A percentile compares a stretch with the other conserved stretches of the same genome.
phyloP scores from a whole-genome alignment of 2,888 invertebrate genomes.

The Cerastis leucographa region DNA sequence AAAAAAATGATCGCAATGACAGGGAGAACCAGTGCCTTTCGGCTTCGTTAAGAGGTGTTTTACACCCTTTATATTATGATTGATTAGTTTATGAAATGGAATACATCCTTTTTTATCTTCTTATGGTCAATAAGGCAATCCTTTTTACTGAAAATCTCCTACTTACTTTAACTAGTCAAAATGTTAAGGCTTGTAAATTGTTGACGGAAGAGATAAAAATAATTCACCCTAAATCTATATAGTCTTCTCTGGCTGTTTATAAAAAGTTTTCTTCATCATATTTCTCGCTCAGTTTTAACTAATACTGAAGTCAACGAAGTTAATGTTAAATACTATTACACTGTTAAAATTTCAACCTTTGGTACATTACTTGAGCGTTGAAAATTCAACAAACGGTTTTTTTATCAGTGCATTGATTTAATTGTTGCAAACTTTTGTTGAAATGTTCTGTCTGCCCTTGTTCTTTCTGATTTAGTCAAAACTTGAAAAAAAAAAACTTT shows the following conservation, averaged over 20 bases:
- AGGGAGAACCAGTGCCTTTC: too few species aligned
- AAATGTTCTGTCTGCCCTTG: too few species aligned
- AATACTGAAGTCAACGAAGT: not conserved
- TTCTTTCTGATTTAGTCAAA: not conserved
- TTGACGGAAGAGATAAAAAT: not conserved
- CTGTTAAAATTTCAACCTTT: not conserved
- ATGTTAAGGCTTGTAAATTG: not conserved
- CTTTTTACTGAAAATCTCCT: not conserved
- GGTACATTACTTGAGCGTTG: not conserved
- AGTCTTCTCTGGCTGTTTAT: not conserved
- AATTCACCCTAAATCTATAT: too few species aligned
- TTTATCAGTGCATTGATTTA: not conserved
- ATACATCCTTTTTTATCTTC: not conserved
- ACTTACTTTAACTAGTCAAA: conserved; percentile 19
- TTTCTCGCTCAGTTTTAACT: not conserved
- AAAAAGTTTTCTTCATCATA: too few species aligned
- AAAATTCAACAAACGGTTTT: not conserved
- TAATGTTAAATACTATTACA: not conserved
- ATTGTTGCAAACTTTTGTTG: not conserved
- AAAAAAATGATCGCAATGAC: too few species aligned
- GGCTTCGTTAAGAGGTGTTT: too few species aligned
- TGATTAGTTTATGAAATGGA: conserved; percentile 14
- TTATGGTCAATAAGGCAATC: not conserved
- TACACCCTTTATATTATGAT: conserved; percentile 8
- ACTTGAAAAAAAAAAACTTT: not conserved